Evolutionary conservation across 2,888 invertebrate genomes (phyloP), one percentile per base, ranked within the genome.

Genomic region (Polylopha cassiicola): DNA sequence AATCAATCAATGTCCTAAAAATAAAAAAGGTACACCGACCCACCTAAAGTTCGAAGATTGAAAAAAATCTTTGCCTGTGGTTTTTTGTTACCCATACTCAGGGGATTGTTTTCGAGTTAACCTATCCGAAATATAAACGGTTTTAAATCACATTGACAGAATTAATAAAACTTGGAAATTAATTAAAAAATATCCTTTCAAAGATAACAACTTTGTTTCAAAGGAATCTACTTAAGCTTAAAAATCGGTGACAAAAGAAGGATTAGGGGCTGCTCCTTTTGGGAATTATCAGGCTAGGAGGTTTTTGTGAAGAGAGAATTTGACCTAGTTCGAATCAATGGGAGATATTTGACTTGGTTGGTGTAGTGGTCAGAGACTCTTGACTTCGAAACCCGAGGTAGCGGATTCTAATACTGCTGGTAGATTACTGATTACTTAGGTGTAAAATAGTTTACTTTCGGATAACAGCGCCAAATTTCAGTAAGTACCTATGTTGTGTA

Each of bases 1-100:
- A 78, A 84, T 84, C 82, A 81, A 84, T 84, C 84, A 84, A 82
- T 75, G 84, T 81, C 84, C 72, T 70, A 72, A 73, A 72, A 74
- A 76, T 73, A 75, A 80, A 82, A 80, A 76, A 77, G 74, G 69
- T 53, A 67, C 68, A 70, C 63, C 79, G 80, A 79, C 82, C 82
- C 81, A 82, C 79, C 77, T 81, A 76, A 80, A 78, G 70, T 76
- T 65, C 50, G 67, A 65, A 64, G 50, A 67, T 67, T 61, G 65
- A 68, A 75, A 81, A 80, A 80, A 80, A 71, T 22, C 17, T 10
- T 23, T 16, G 10, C 18, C 29, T 15, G 41, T n/a, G n/a, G n/a
- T n/a, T 41, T 41, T 41, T 41, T 41, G 34, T 41, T 34, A 41
- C 34, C 34, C 34, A n/a, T n/a, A n/a, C n/a, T n/a, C n/a, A n/a